These are phyloP conservation scores for Meteorus colon DNA, from an alignment of 2,888 invertebrate species.

Conservation along the genomic window DNA sequence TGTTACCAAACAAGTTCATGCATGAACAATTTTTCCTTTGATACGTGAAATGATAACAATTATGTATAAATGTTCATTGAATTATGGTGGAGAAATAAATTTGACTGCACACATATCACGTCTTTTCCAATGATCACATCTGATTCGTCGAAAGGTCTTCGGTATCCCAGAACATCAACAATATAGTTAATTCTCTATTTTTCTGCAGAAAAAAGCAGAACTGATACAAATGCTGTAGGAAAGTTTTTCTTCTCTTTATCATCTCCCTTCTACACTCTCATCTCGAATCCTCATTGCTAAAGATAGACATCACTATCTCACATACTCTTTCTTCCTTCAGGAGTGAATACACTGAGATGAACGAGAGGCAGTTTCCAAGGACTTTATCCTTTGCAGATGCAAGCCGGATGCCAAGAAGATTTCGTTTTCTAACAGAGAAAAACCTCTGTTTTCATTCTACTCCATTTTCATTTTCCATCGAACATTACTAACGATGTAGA, in stretches of 20 bases:
- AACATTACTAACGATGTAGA: conserved; percentile 33
- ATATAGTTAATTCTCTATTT: conserved; percentile 25
- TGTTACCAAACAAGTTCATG: too few species aligned
- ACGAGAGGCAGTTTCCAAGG: conserved; percentile 38
- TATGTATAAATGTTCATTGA: too few species aligned
- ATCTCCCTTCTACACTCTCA: not conserved
- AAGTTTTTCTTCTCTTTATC: not conserved
- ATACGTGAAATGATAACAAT: too few species aligned
- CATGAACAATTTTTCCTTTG: too few species aligned
- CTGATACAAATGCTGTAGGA: not conserved
- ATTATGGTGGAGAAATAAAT: too few species aligned
- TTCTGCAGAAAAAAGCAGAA: not conserved
- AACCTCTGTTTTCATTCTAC: conserved; percentile 12
- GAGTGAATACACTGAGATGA: conserved; percentile 32
- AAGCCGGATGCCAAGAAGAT: conserved; percentile 34
- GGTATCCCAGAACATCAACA: not conserved
- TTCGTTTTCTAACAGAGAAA: conserved; percentile 23
- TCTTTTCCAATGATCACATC: too few species aligned
- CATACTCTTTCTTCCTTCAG: conserved; percentile 2
- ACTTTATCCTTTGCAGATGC: conserved; percentile 37
- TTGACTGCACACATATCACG: too few species aligned
- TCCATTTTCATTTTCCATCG: conserved; percentile 35
- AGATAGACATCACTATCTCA: conserved; percentile 9
- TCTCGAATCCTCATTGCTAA: not conserved
- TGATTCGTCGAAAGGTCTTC: not conserved